Evolutionary conservation across 2,113 vertebrate genomes (phyloP), one percentile per base, ranked within the genome.

Genomic region (Bothrops jararaca): DNA sequence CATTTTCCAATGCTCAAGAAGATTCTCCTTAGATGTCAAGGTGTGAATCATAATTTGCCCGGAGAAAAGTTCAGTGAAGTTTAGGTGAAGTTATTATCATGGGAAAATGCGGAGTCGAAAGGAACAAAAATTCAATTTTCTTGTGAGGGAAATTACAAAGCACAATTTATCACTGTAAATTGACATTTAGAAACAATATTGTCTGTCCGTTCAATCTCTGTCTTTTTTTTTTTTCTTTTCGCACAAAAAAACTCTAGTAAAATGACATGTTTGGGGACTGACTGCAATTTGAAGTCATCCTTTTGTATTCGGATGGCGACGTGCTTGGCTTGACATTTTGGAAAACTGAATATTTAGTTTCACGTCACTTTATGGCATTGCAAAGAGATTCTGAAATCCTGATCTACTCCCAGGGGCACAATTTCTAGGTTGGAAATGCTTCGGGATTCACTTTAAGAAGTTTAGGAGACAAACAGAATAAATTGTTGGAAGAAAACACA

Each of bases 151-250:
- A 90, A 93, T 93, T 90, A 53, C 80, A 60, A 86, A 90, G 90
- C n/a, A 54, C 56, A 90, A 93, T 93, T 64, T 93, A 86, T 90
- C 45, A 22, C 60, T n/a, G 86, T 53, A 86, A 90, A 90, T 90
- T 93, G 92, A 93, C 92, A 90, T 93, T 93, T 93, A 90, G 74
- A 86, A 86, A 45, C n/a, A 53, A 64, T 86, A 42, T 39, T 42
- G 45, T 39, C 48, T 52, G 58, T 85, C 85, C n/a, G 13, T 90
- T 86, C 58, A 69, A 57, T 85, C 54, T 54, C 53, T 20, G 0
- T 18, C 22, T 50, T 22, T 24, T 26, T 58, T 26, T 58, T 50
- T 42, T 45, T 89, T 6, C 53, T 58, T 89, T 57, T 60, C 0
- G 3, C 3, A 53, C 60, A 26, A 90, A 89, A 45, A 42, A 90